These are phyloP conservation scores for Tachina fera DNA, from an alignment of 2,888 invertebrate species.

Conservation along the genomic window DNA sequence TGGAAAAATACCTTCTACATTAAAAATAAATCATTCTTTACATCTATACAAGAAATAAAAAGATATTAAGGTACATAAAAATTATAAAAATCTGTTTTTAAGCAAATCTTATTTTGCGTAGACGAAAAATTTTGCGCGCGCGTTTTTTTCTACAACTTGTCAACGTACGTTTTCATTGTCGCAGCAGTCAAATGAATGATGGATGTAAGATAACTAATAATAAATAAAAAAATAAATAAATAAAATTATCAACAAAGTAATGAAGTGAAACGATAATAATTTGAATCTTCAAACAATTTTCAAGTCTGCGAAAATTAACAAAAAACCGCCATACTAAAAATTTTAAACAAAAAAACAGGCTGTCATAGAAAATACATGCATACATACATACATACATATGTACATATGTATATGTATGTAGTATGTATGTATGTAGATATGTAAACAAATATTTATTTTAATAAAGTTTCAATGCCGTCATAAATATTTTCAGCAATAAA, in stretches of 20 bases:
- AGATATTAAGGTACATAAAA: slow-evolving; percentile 1
- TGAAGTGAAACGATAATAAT: not conserved
- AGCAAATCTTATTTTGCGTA: not conserved
- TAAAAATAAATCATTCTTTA: slow-evolving; percentile 3
- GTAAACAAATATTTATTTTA: too few relatives aligned
- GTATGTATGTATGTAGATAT: not conserved
- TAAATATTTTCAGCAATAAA: too few relatives aligned
- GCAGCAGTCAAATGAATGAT: slow-evolving; percentile 41
- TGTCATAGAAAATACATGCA: too few relatives aligned
- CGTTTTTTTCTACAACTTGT: slow-evolving; percentile 36
- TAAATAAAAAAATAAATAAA: not conserved
- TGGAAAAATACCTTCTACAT: not conserved
- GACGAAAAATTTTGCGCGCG: slow-evolving; percentile 52
- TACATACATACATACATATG: not conserved
- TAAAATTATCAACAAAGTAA: not conserved
- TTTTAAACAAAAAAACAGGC: too few relatives aligned
- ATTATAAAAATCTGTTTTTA: slow-evolving; percentile 16
- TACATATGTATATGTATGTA: not conserved
- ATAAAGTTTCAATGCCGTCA: too few relatives aligned
- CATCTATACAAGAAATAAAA: not conserved
- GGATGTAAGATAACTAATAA: slow-evolving; percentile 16
- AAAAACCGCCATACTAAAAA: too few relatives aligned
- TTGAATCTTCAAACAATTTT: too few relatives aligned
- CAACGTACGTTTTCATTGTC: slow-evolving; percentile 55
- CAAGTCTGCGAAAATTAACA: too few relatives aligned